Evolutionary conservation across 2,888 invertebrate species (phyloP).

Genomic region (Scelioninae gen. 1): DNA sequence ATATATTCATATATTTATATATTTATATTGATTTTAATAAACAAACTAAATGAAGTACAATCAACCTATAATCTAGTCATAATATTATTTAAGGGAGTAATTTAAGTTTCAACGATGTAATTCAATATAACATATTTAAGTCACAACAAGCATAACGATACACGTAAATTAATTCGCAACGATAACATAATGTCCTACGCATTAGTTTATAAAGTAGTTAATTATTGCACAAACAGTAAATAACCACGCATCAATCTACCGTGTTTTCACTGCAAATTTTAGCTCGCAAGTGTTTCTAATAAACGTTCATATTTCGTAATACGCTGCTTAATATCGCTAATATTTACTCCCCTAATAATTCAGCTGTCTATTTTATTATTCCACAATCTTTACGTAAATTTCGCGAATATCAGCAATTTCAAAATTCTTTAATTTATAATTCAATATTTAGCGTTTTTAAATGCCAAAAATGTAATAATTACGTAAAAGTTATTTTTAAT

Average conservation of each 20-base stretch:
- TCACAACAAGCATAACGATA: constrained; percentile 29
- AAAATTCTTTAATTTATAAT: no score
- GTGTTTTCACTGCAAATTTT: constrained; percentile 36
- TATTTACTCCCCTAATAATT: neutral
- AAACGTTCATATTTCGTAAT: constrained; percentile 10
- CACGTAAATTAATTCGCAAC: constrained; percentile 52
- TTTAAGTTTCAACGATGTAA: constrained; percentile 23
- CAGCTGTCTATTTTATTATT: no score
- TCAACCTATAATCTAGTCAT: constrained; percentile 21
- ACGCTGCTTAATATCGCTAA: constrained; percentile 21
- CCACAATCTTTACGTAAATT: no score
- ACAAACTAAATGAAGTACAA: no score
- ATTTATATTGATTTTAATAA: no score
- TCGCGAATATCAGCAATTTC: no score
- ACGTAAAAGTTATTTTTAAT: no score
- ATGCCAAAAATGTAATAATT: no score
- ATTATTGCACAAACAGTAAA: constrained; percentile 59
- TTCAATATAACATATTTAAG: constrained; percentile 56
- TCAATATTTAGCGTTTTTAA: no score
- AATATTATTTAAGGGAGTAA: constrained; percentile 24
- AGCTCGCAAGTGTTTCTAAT: constrained; percentile 20
- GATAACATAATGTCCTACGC: constrained; percentile 54
- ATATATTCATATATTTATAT: no score
- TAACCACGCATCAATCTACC: constrained; percentile 22
- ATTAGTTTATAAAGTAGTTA: constrained; percentile 56